Percentiles rank a stretch among this genome's conserved stretches.
These are phyloP conservation scores for Caenorhabditis becei DNA, from an alignment of 2,888 invertebrate genomes.

Conservation along the genomic window DNA sequence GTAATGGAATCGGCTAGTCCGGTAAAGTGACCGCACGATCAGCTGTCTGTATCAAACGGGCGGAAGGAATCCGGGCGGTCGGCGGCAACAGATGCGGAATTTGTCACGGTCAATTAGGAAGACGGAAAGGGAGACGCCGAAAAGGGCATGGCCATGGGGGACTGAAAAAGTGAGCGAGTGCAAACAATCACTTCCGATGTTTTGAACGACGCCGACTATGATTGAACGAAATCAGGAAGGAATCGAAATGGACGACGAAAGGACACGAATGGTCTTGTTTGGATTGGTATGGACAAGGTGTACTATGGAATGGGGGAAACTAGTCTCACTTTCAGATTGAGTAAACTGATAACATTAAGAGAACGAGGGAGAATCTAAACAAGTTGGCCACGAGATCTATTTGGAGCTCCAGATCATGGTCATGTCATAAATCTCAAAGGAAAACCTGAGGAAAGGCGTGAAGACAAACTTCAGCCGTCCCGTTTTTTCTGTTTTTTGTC, in stretches of 20 bases:
- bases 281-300: background rate
- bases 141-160: conserved; percentile 9
- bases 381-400: no score
- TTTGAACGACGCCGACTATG: conserved; percentile 32
- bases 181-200: conserved; percentile 33
- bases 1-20: conserved; percentile 58
- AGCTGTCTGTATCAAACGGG: conserved; percentile 33
- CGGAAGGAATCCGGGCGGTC: background rate
- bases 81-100: conserved; percentile 37
- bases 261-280: background rate
- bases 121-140: conserved; percentile 5
- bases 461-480: conserved; percentile 7
- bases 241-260: background rate
- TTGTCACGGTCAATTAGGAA: conserved; percentile 64
- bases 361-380: background rate
- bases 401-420: background rate
- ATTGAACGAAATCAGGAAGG: background rate
- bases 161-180: conserved; percentile 38
- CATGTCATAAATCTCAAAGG: conserved; percentile 47
- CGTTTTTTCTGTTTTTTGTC: conserved; percentile 1
- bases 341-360: no score
- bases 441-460: conserved; percentile 19
- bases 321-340: no score
- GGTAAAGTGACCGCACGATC: conserved; percentile 54
- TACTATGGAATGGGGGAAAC: background rate